These are phyloP conservation scores for Parapsyche elsis DNA, from an alignment of 1,140 invertebrate species.

Conservation along the genomic window DNA sequence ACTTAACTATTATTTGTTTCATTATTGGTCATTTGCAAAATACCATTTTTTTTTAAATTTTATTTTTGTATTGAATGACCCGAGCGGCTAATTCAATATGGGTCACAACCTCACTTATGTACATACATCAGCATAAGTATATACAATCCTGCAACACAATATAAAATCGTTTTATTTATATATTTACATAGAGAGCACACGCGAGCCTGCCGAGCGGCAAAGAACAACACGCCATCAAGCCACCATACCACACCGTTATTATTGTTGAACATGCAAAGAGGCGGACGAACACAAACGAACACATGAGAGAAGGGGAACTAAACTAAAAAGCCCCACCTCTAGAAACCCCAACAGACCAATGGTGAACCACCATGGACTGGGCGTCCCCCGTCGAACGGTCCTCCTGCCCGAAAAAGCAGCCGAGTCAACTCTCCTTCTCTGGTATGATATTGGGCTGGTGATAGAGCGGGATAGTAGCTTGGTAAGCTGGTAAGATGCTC, in stretches of 20 bases:
- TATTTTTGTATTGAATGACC: no score
- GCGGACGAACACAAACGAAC: neutral
- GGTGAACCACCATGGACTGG: neutral
- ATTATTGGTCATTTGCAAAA: no score
- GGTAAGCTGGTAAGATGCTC: constrained; percentile 50
- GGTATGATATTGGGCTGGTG: no score
- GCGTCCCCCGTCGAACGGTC: neutral
- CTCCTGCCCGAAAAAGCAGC: neutral
- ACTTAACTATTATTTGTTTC: no score
- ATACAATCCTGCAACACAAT: neutral
- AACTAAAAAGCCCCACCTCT: neutral
- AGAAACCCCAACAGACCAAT: neutral
- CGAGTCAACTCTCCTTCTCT: neutral
- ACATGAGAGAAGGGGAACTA: neutral
- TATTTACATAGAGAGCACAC: no score
- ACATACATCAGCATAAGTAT: neutral
- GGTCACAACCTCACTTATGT: no score
- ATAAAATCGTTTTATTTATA: neutral
- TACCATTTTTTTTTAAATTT: no score
- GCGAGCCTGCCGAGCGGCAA: neutral
- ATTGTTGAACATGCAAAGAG: constrained; percentile 2
- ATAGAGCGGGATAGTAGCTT: constrained; percentile 22
- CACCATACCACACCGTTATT: constrained; percentile 9
- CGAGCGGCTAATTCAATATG: no score
- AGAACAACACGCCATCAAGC: neutral